Evolutionary conservation across 2,113 vertebrate genomes (phyloP).

Genomic region (Cathartes aura): DNA sequence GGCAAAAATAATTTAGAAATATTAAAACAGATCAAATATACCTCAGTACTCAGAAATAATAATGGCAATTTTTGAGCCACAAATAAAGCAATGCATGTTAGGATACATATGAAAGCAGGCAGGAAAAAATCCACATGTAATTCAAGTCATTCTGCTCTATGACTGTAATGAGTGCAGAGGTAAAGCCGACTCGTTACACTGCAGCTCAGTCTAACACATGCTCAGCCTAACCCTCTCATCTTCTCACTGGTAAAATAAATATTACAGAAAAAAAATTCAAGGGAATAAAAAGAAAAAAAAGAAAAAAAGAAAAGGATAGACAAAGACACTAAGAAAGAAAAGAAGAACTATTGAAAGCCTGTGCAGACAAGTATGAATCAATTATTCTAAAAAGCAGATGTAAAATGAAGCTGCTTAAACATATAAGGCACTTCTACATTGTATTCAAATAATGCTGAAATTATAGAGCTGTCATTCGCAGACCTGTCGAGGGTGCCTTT

Average conservation of each 20-base stretch:
- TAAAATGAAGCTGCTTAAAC: slow-evolving; percentile 61
- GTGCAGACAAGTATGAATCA: slow-evolving; percentile 67
- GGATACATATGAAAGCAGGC: not conserved
- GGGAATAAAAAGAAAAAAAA: not conserved
- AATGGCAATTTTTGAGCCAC: not conserved
- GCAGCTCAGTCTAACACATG: not conserved
- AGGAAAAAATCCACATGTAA: not conserved
- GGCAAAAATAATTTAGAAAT: not conserved
- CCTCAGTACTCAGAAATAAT: not conserved
- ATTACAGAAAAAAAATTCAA: not conserved
- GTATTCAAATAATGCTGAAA: slow-evolving; percentile 72
- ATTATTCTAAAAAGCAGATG: slow-evolving; percentile 66
- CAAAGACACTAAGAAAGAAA: slow-evolving; percentile 38
- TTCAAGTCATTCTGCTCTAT: not conserved
- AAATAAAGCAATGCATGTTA: not conserved
- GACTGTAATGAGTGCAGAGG: not conserved
- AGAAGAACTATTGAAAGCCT: slow-evolving; percentile 55
- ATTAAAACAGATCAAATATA: not conserved
- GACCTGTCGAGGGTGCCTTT: slow-evolving; percentile 48
- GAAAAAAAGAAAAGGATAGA: not conserved
- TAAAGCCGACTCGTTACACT: not conserved
- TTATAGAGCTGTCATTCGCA: slow-evolving; percentile 64
- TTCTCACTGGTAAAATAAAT: not conserved
- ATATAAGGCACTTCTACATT: slow-evolving; percentile 65
- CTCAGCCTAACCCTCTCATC: not conserved